Evolutionary conservation across 2,797 vertebrate species (phyloP).

Genomic region (Lemur catta): DNA sequence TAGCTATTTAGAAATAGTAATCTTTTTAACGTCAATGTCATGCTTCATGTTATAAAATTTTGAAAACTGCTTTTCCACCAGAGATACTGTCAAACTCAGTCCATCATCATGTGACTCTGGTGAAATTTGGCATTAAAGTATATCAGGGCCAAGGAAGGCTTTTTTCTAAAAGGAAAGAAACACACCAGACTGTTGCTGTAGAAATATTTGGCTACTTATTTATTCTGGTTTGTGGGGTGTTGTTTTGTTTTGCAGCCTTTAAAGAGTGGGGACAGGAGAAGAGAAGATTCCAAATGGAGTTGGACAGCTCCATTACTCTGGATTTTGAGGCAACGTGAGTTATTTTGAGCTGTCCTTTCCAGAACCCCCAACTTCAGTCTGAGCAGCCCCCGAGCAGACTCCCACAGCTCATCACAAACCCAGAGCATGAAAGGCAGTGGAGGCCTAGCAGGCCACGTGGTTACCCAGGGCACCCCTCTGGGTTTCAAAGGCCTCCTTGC

Average conservation of each 20-base stretch:
- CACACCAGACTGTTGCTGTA: background rate
- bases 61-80: background rate
- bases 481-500: background rate
- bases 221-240: background rate
- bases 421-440: background rate
- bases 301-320: background rate
- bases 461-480: background rate
- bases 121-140: background rate
- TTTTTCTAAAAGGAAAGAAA: background rate
- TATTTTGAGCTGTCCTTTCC: background rate
- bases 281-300: background rate
- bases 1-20: background rate
- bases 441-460: background rate
- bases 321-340: background rate
- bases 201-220: background rate
- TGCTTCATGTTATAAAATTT: constrained; percentile 9
- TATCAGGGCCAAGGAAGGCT: background rate
- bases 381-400: background rate
- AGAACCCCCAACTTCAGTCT: background rate
- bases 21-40: background rate
- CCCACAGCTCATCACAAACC: background rate
- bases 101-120: background rate
- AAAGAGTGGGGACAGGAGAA: background rate
- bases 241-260: background rate
- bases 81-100: background rate